Evolutionary conservation across 2,113 vertebrate genomes (phyloP), one percentile per base, ranked within the genome.

Genomic region (Engystomops pustulosus): DNA sequence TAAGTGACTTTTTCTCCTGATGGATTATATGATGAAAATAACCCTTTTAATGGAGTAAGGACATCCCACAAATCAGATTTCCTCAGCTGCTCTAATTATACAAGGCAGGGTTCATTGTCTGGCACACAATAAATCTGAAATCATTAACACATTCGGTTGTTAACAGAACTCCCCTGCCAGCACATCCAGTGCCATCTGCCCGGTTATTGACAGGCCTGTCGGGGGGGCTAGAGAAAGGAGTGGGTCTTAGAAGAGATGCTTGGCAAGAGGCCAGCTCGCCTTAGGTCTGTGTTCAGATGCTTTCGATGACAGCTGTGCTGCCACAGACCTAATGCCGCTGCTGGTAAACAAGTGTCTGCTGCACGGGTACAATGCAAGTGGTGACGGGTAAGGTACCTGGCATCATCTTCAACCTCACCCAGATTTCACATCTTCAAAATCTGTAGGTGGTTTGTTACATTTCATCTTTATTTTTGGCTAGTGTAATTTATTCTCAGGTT

Each of bases 231-330:
- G 34, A 72, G 75, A 70, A 27, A 53, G 8, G 30, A 71, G 25
- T 12, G n/a, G 65, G 69, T 85, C 75, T 55, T 0, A 77, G 78
- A 74, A 83, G 88, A 83, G 36, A 84, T 80, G 71, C 83, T 88
- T 93, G 92, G 93, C 92, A 82, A 79, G 0, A 44, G 9, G 87
- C 90, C 94, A 92, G 78, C 3, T 55, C 79, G 89, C 88, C 1
- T 36, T 86, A 89, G 89, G 83, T 90, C 79, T 91, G 87, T 70
- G 90, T 92, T 90, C 89, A 87, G 87, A 86, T 89, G 41, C 51
- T 90, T 90, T 90, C 79, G 30, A 74, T 83, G 91, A 87, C 92
- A 94, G 92, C 91, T 92, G 93, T 88, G 88, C 88, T 82, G 81
- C 88, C 87, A 90, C 91, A 79, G 85, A 93, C 86, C 91, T 86